A percentile compares a stretch with the other conserved stretches of the same genome.
These are phyloP conservation scores for Threskiornis aethiopicus DNA, from an alignment of 2,797 vertebrate species.

Conservation along the genomic window DNA sequence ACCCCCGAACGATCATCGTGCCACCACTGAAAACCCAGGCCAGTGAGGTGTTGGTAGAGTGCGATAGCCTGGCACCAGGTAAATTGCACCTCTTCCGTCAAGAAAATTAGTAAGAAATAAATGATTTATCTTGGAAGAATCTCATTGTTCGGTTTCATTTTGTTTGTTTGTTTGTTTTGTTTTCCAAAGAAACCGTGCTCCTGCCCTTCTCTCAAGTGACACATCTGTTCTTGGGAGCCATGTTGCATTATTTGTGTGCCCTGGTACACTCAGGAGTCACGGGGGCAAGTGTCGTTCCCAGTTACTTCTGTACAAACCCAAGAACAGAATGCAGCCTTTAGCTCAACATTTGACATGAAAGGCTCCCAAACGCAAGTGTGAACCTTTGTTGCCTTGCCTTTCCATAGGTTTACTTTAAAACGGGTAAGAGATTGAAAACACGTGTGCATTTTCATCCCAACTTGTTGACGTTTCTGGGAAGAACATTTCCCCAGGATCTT, in stretches of 20 bases:
- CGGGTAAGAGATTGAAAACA: neutral
- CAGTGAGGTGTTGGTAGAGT: conserved; percentile 86
- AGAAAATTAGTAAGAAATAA: conserved; percentile 63
- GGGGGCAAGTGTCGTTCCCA: neutral
- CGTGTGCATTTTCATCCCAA: neutral
- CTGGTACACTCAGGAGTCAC: neutral
- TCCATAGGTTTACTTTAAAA: neutral
- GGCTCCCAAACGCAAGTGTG: conserved; percentile 5
- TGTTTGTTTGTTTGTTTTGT: conserved; percentile 55
- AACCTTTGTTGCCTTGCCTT: conserved; percentile 20
- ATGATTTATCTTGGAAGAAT: conserved; percentile 67
- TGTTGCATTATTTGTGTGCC: conserved; percentile 7
- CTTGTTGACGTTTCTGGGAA: neutral
- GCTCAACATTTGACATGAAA: neutral
- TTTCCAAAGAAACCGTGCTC: conserved; percentile 32
- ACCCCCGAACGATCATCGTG: conserved; percentile 95
- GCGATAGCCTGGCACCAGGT: conserved; percentile 92
- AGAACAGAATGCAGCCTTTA: conserved; percentile 21
- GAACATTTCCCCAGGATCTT: neutral
- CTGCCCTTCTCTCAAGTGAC: conserved; percentile 20
- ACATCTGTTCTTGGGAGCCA: conserved; percentile 33
- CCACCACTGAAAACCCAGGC: conserved; percentile 94
- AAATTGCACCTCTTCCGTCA: conserved; percentile 61
- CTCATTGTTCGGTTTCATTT: conserved; percentile 67
- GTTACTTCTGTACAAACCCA: conserved; percentile 9